phyloP scores from a whole-genome alignment of 2,888 invertebrate species.

The Drosophila limbata region DNA sequence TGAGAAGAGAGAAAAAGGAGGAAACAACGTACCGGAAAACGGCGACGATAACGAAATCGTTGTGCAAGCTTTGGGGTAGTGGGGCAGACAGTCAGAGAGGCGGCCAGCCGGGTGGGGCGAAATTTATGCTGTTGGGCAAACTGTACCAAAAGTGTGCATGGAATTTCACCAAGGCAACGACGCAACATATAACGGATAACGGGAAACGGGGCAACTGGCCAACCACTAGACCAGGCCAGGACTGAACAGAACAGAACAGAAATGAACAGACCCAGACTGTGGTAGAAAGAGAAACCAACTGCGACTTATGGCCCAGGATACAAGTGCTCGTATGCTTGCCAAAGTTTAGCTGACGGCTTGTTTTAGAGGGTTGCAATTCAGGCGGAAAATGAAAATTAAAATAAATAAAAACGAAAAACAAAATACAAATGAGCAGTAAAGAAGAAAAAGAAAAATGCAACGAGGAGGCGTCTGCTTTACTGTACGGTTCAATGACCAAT shows the following conservation, averaged over 20 bases:
- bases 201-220: conserved; percentile 18
- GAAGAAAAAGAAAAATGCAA: conserved; percentile 18
- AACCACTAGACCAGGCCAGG: conserved; percentile 38
- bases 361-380: conserved; percentile 50
- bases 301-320: conserved; percentile 66
- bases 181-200: too few species aligned
- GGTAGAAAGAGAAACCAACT: conserved; percentile 84
- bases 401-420: conserved; percentile 15
- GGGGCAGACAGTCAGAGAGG: conserved; percentile 46
- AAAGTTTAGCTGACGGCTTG: conserved; percentile 36
- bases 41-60: conserved; percentile 57
- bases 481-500: conserved; percentile 69
- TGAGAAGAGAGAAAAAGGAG: not conserved
- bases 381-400: conserved; percentile 52
- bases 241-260: conserved; percentile 5
- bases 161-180: conserved; percentile 46
- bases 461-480: conserved; percentile 32
- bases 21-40: conserved; percentile 34
- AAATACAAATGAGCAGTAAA: conserved; percentile 2
- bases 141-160: conserved; percentile 78
- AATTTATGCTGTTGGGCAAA: conserved; percentile 57
- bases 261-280: conserved; percentile 71
- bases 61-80: conserved; percentile 64
- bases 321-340: conserved; percentile 33
- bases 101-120: conserved; percentile 38